Percentiles rank a stretch among this genome's conserved stretches.
phyloP scores from a whole-genome alignment of 2,888 invertebrate species.

The Phlogophora meticulosa region DNA sequence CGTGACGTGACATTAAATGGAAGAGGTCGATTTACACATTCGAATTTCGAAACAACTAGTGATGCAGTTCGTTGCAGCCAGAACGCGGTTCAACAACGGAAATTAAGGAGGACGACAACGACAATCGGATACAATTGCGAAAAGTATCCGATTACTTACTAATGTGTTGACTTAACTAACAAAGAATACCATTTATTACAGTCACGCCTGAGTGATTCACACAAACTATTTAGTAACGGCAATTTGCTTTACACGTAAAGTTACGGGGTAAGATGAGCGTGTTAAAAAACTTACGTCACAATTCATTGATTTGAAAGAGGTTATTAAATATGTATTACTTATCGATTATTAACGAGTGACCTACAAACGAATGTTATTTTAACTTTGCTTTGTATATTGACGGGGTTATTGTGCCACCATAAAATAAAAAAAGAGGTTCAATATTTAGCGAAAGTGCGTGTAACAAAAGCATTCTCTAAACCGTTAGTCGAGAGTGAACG shows the following conservation, averaged over 20 bases:
- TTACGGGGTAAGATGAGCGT: slow-evolving; percentile 11
- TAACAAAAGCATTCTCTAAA: slow-evolving; percentile 27
- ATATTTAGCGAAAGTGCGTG: slow-evolving; percentile 24
- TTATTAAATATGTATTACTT: neutral
- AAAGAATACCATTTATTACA: slow-evolving; percentile 40
- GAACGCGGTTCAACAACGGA: slow-evolving; percentile 18
- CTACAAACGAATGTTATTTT: neutral
- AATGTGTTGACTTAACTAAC: slow-evolving; percentile 24
- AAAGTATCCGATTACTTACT: slow-evolving; percentile 33
- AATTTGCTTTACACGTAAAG: slow-evolving; percentile 34
- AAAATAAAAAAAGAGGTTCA: neutral
- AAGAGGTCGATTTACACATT: slow-evolving; percentile 53
- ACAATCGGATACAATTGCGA: slow-evolving; percentile 44
- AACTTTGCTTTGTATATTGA: neutral
- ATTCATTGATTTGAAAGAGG: slow-evolving; percentile 16
- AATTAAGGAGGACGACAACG: slow-evolving; percentile 25
- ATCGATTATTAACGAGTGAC: slow-evolving; percentile 16
- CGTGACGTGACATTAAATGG: slow-evolving; percentile 34
- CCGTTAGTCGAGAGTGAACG: slow-evolving; percentile 16
- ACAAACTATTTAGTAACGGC: slow-evolving; percentile 33
- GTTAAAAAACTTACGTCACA: slow-evolving; percentile 11
- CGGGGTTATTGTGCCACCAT: neutral
- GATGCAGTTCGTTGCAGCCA: slow-evolving; percentile 11
- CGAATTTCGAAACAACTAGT: slow-evolving; percentile 31
- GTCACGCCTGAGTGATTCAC: slow-evolving; percentile 38